Evolutionary conservation across 2,797 vertebrate species (phyloP), one percentile per base, ranked within the genome.

Genomic region (Molossus molossus): DNA sequence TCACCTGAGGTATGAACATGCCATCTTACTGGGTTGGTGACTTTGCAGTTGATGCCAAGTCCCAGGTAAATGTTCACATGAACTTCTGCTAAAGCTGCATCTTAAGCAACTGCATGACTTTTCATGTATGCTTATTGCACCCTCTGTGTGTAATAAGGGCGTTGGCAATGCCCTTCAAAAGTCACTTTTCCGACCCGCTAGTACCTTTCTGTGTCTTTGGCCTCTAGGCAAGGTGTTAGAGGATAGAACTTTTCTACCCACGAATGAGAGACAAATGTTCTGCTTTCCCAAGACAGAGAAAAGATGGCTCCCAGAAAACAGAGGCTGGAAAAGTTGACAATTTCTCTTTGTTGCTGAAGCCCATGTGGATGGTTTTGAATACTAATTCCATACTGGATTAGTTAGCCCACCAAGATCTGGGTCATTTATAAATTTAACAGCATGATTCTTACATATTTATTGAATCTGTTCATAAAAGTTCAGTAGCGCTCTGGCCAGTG

Each of bases 341-440:
- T 58, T 87, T 73, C 45, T 96, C 45, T 85, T 85, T 89, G 55
- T 83, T 75, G 70, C n/a, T 70, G 15, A 92, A 90, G 21, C 29
- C 65, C 14, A 2, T 57, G 27, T 69, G 6, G 29, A 82, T 94
- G 23, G 57, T 82, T 88, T 69, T 91, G 33, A 89, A 45, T 20
- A 10, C 79, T 58, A 76, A 33, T 90, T 73, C 55, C 9, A 0
- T 79, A 87, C 83, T 81, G 62, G 50, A 60, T 76, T 73, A 83
- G 37, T 23, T 62, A 84, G 57, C 85, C 15, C 50, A 82, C 6
- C 75, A 91, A 82, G 62, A 29, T 70, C 50, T 88, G 15, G 17
- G 12, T 82, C 79, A 86, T 40, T 40, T 64, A 40, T 37, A 53
- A 25, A 83, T 87, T 91, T 86, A 29, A 55, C 92, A 73, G 20